phyloP scores from a whole-genome alignment of 2,888 invertebrate species.

The Synergus umbraculus region DNA sequence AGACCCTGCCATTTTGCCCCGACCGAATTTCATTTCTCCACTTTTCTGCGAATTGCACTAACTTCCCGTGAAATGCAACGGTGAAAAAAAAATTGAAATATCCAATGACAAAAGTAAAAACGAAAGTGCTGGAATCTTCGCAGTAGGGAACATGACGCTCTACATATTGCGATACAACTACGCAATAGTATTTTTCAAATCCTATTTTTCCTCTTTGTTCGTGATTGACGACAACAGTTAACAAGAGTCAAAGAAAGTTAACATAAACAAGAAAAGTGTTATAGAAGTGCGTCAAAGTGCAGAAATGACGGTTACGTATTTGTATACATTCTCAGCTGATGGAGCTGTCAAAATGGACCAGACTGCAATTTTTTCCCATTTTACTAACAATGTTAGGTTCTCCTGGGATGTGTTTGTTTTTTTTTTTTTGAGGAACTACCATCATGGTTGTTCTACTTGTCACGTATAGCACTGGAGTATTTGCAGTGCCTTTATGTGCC shows the following conservation, averaged over 20 bases:
- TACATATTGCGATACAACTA: slow-evolving; percentile 51
- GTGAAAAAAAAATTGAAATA: background rate
- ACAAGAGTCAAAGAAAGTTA: too few relatives aligned
- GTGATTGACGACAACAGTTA: background rate
- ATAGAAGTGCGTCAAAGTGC: background rate
- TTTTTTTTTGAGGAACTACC: background rate
- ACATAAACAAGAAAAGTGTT: slow-evolving; percentile 3
- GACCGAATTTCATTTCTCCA: background rate
- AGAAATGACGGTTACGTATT: background rate
- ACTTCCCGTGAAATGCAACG: background rate
- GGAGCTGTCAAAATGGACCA: background rate
- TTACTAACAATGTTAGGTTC: background rate
- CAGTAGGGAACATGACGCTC: slow-evolving; percentile 16
- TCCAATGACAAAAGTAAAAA: background rate
- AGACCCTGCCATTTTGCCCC: slow-evolving; percentile 46
- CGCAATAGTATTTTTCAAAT: slow-evolving; percentile 51
- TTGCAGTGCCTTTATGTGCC: slow-evolving; percentile 49
- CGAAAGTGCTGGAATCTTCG: slow-evolving; percentile 1
- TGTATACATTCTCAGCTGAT: slow-evolving; percentile 20
- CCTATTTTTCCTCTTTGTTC: background rate
- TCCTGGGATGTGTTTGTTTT: background rate
- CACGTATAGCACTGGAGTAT: slow-evolving; percentile 44
- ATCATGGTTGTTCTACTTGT: slow-evolving; percentile 45
- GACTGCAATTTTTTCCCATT: background rate
- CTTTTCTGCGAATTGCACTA: slow-evolving; percentile 18